Evolutionary conservation across 64 coral and sea anemone genomes (phyloP).

Genomic region (Montipora efflorescens): DNA sequence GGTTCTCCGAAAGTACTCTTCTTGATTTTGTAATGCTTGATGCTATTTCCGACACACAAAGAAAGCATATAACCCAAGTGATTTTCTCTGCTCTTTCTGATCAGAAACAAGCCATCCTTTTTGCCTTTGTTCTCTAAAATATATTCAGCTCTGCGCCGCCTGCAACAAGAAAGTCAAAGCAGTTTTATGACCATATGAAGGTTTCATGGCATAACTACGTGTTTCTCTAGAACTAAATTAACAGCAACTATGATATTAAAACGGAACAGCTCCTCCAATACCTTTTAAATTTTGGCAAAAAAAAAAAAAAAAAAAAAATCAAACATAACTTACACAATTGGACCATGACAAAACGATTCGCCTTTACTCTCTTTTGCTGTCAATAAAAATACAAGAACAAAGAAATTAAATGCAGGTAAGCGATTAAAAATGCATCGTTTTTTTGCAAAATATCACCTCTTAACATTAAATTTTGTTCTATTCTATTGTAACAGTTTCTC

Average conservation of each 20-base stretch:
- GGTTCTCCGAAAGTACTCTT: too few species aligned
- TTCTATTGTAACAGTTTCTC: too few species aligned
- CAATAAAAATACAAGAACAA: neutral
- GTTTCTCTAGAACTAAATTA: neutral
- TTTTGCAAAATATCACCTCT: too few species aligned
- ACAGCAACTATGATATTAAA: neutral
- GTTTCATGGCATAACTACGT: too few species aligned
- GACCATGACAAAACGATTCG: neutral
- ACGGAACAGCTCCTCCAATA: too few species aligned
- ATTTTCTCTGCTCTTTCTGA: constrained; percentile 5
- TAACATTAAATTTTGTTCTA: too few species aligned
- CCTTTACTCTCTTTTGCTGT: neutral
- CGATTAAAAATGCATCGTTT: too few species aligned
- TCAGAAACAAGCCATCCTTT: constrained; percentile 51
- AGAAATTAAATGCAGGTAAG: neutral
- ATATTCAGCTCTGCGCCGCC: constrained; percentile 10
- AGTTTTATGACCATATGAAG: too few species aligned
- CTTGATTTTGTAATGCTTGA: constrained; percentile 16
- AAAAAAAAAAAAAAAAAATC: neutral
- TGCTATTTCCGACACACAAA: neutral
- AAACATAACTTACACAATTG: constrained; percentile 8
- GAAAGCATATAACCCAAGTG: neutral
- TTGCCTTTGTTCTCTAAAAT: neutral
- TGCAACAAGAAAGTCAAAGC: neutral
- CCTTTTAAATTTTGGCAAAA: too few species aligned